phyloP scores from a whole-genome alignment of 1,140 invertebrate species.

The Reticulitermes speratus region DNA sequence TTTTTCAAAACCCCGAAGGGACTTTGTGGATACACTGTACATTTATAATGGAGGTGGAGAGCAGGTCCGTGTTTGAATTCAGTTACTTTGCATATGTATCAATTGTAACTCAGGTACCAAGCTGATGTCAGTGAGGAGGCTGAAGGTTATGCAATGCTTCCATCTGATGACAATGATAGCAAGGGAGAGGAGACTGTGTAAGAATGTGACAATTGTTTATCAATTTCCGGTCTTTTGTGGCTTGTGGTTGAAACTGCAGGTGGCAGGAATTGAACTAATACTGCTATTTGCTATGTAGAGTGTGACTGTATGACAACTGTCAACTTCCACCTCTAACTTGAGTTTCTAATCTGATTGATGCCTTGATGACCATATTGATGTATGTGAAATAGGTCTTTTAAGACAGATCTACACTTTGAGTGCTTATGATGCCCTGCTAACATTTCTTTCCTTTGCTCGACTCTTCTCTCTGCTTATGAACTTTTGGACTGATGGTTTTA shows the following conservation, averaged over 20 bases:
- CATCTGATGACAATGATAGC: not conserved
- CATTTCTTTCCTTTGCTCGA: no score
- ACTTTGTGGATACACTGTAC: no score
- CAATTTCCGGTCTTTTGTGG: not conserved
- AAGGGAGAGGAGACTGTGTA: slow-evolving; percentile 1
- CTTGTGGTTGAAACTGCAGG: not conserved
- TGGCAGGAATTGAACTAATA: not conserved
- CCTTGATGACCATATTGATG: no score
- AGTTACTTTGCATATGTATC: not conserved
- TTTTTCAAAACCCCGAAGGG: no score
- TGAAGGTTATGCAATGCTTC: not conserved
- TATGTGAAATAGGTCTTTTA: no score
- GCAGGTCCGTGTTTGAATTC: not conserved
- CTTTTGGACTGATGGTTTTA: no score
- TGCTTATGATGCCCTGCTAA: no score
- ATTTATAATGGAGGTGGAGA: not conserved
- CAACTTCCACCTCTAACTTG: no score
- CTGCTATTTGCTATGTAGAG: not conserved
- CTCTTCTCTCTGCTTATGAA: no score
- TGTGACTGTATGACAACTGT: no score
- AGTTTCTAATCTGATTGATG: no score
- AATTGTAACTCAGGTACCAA: not conserved
- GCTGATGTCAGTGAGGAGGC: not conserved
- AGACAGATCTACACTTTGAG: no score
- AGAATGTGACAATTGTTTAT: not conserved